A percentile compares a stretch with the other conserved stretches of the same genome.
Evolutionary conservation across 2,888 invertebrate species (phyloP).

Genomic region (Unio pictorum): DNA sequence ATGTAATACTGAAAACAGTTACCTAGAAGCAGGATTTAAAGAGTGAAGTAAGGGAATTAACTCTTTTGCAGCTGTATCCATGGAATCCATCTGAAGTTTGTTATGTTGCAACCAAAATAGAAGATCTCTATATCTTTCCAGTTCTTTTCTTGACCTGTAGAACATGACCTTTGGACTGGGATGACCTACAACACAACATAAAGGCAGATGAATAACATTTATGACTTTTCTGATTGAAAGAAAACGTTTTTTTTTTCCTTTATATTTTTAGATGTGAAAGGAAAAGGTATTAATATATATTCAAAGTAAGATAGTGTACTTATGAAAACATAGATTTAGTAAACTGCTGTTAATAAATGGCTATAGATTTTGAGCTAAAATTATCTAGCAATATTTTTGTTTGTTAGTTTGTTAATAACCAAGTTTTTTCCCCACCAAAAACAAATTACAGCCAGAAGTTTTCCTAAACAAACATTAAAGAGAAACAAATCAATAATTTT

Average conservation of each 20-base stretch:
- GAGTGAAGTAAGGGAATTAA: slow-evolving; percentile 34
- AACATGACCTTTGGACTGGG: neutral
- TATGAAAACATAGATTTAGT: too few relatives aligned
- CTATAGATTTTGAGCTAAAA: too few relatives aligned
- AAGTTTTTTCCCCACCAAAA: too few relatives aligned
- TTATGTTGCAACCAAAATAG: slow-evolving; percentile 38
- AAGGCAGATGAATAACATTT: neutral
- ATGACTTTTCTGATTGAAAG: neutral
- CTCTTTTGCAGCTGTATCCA: slow-evolving; percentile 22
- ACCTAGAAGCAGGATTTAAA: slow-evolving; percentile 38
- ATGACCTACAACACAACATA: slow-evolving; percentile 4
- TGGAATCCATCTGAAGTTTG: slow-evolving; percentile 27
- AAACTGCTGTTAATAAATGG: too few relatives aligned
- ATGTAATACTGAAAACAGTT: neutral
- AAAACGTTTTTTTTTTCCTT: neutral
- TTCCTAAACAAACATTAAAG: too few relatives aligned
- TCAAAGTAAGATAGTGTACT: too few relatives aligned
- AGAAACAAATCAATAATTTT: too few relatives aligned
- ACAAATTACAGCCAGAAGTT: too few relatives aligned
- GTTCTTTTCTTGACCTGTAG: slow-evolving; percentile 29
- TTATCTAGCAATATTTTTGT: too few relatives aligned
- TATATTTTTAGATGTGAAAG: too few relatives aligned
- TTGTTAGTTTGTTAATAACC: too few relatives aligned
- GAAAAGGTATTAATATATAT: too few relatives aligned
- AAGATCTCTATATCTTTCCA: slow-evolving; percentile 30